Conservation (phyloP, 2,888 invertebrate genomes). For the Philhelius pedissequus region DNA sequence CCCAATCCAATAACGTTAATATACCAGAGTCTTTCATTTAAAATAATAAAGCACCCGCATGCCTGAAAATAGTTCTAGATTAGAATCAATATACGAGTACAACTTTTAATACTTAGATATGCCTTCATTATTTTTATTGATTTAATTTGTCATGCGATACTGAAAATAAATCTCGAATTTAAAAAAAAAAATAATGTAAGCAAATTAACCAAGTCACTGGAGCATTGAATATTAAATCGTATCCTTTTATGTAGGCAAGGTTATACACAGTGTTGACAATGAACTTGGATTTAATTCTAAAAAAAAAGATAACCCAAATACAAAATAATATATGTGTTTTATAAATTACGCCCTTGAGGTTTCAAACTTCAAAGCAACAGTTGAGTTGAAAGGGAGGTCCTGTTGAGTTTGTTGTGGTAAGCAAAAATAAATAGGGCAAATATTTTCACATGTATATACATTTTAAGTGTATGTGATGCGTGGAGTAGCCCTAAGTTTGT, state of each 20-base stretch:
- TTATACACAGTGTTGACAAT: background rate
- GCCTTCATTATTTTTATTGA: background rate
- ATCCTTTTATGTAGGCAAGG: background rate
- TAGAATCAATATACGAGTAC: background rate
- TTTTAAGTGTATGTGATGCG: no score
- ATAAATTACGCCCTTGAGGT: no score
- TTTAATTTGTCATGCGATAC: background rate
- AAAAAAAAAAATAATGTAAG: background rate
- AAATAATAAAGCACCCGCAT: background rate
- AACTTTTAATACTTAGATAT: background rate
- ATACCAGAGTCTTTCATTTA: background rate
- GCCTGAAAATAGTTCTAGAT: background rate
- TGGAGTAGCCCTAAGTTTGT: no score
- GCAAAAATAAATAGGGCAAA: no score
- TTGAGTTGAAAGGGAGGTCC: background rate
- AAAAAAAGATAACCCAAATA: background rate
- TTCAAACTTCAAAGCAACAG: background rate
- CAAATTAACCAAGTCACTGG: background rate
- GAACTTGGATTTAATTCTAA: background rate
- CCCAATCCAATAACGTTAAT: background rate
- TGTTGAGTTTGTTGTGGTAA: no score
- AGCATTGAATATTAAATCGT: background rate
- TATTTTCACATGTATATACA: no score
- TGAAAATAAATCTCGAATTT: background rate
- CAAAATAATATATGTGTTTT: background rate